Base-by-base conservation (phyloP, 1,140 invertebrate genomes). In the Bombus turneri region DNA sequence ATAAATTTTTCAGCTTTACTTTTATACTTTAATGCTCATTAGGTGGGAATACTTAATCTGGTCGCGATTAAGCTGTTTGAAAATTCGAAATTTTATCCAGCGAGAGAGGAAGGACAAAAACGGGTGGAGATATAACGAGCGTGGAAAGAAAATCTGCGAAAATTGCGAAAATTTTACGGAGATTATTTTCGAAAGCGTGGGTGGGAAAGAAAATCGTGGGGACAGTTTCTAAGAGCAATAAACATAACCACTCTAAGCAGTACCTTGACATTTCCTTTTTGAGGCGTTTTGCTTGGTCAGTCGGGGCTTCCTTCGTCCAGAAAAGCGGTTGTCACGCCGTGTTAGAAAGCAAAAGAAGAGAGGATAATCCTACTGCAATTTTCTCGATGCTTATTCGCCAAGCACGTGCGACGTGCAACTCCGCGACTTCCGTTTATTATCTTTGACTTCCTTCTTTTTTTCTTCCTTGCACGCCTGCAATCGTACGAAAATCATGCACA, bases 191-290 rank as follows among this genome's bases (percentile, higher is more conserved):
- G 66, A 28, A 59, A 41, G 68, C 87, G 78, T 83, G 59, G 74
- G 64, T 8, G 22, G 43, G 22, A 34, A 53, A n/a, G 28, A 74
- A 83, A 82, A 85, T 68, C n/a, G n/a, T 28, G 47, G 75, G 66
- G 71, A 75, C 53, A 28, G 74, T 82, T 81, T 83, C 80, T 64
- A 59, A 82, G 81, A 57, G 73, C 83, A 81, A 85, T 86, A 84
- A 87, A 75, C 86, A 62, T 86, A 86, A 86, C 78, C 41, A 28
- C 31, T 79, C 9, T 64, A 47, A 69, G 68, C 59, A 53, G 64
- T 87, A 83, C 86, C 86, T 89, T 76, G 80, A 71, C 53, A 57
- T 66, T 77, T 78, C 74, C 41, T 39, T 88, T 37, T 10, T 8
- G 1, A 39, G 22, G 31, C 25, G 59, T 47, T 62, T 25, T 43